Evolutionary conservation across 1,140 invertebrate species (phyloP).

Genomic region (Drosophila bocqueti): DNA sequence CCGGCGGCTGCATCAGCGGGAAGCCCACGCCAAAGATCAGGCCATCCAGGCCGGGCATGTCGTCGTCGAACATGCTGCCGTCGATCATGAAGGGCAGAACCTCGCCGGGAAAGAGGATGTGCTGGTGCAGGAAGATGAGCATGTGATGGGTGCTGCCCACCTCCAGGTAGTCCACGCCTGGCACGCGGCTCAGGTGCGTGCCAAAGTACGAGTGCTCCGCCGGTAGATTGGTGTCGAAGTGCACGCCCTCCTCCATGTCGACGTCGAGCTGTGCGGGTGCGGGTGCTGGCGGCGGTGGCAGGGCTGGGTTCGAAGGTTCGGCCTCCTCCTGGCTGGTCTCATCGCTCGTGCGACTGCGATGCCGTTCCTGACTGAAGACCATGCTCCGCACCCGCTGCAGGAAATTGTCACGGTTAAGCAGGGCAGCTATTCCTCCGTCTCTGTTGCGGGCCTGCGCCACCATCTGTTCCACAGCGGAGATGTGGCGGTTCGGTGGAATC

Average conservation of each 20-base stretch:
- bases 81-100: constrained; percentile 90
- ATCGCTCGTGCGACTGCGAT: constrained; percentile 49
- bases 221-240: constrained; percentile 80
- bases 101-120: constrained; percentile 90
- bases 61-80: constrained; percentile 69
- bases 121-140: constrained; percentile 87
- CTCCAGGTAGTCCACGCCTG: constrained; percentile 77
- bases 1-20: constrained; percentile 60
- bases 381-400: constrained; percentile 75
- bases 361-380: constrained; percentile 72
- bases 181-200: constrained; percentile 69
- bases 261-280: constrained; percentile 29
- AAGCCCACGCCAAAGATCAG: constrained; percentile 78
- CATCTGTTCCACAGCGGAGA: constrained; percentile 63
- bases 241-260: constrained; percentile 63
- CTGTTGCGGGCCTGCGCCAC: constrained; percentile 60
- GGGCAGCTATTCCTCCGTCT: constrained; percentile 65
- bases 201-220: constrained; percentile 84
- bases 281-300: constrained; percentile 3
- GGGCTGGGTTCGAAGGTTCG: constrained; percentile 5
- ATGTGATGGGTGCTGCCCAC: constrained; percentile 85
- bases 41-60: constrained; percentile 67
- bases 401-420: constrained; percentile 68
- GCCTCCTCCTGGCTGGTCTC: constrained; percentile 42
- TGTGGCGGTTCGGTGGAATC: constrained; percentile 63